Percentiles rank a stretch among this genome's conserved stretches.
Conservation (phyloP, 2,113 vertebrate species). For the Erythrocercus mccallii region DNA sequence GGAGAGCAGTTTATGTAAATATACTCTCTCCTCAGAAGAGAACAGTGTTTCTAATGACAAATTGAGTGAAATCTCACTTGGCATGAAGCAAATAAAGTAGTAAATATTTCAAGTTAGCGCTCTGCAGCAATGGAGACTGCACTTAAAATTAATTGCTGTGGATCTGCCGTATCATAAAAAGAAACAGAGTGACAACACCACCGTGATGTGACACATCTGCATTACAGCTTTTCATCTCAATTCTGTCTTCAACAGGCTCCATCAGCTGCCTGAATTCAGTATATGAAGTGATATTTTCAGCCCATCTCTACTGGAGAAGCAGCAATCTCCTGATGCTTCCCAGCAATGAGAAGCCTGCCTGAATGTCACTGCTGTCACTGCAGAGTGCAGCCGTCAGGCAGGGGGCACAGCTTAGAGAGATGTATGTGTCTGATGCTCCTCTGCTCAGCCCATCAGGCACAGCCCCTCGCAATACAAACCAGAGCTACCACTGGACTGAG, state of each 20-base stretch:
- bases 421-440: neutral
- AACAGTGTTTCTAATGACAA: constrained; percentile 63
- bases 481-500: neutral
- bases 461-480: neutral
- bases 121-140: constrained; percentile 53
- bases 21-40: neutral
- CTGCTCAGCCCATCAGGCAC: neutral
- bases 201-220: constrained; percentile 61
- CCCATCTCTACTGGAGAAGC: neutral
- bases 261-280: constrained; percentile 14
- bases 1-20: neutral
- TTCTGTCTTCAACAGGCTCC: constrained; percentile 45
- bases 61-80: constrained; percentile 64
- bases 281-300: neutral
- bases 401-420: neutral
- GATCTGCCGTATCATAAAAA: constrained; percentile 46
- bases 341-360: neutral
- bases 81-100: constrained; percentile 62
- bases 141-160: constrained; percentile 65
- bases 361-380: neutral
- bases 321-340: neutral
- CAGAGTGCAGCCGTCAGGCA: accelerated
- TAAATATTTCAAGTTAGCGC: constrained; percentile 56
- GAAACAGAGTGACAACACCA: constrained; percentile 47
- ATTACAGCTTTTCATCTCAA: constrained; percentile 63